These are phyloP conservation scores for Cordilura impudica DNA, from an alignment of 2,888 invertebrate species.

Conservation along the genomic window DNA sequence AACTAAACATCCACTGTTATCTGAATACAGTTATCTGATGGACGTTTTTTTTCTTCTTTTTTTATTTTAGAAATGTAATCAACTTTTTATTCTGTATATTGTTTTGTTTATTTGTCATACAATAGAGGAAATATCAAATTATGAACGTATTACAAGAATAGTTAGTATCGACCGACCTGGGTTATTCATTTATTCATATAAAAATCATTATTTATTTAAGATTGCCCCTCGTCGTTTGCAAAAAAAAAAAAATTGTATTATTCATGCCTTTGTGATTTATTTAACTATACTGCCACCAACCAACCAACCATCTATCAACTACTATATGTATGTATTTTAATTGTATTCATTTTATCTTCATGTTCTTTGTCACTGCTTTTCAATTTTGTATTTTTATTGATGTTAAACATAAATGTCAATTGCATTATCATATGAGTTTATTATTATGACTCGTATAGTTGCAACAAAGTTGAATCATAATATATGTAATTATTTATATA, in stretches of 20 bases:
- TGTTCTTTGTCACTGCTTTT: slow-evolving; percentile 49
- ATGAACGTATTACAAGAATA: slow-evolving; percentile 62
- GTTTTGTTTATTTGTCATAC: slow-evolving; percentile 64
- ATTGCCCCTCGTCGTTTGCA: too few species aligned
- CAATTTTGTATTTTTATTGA: slow-evolving; percentile 33
- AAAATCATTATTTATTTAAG: too few species aligned
- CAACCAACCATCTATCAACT: neutral
- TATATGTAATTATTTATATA: too few species aligned
- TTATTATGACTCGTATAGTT: too few species aligned
- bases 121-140: slow-evolving; percentile 78
- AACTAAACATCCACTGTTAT: too few species aligned
- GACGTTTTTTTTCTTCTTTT: too few species aligned
- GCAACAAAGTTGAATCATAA: too few species aligned
- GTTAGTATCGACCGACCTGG: neutral
- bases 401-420: slow-evolving; percentile 56
- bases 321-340: neutral
- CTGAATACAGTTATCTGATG: too few species aligned
- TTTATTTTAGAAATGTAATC: too few species aligned
- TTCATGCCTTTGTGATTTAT: slow-evolving; percentile 58
- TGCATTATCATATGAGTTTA: slow-evolving; percentile 29
- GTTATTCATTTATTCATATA: slow-evolving; percentile 21
- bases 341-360: neutral
- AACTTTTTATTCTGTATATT: too few species aligned
- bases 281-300: slow-evolving; percentile 22
- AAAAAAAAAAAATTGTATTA: slow-evolving; percentile 5